Evolutionary conservation across 1,140 invertebrate species (phyloP).

Genomic region (Mactra quadrangularis): DNA sequence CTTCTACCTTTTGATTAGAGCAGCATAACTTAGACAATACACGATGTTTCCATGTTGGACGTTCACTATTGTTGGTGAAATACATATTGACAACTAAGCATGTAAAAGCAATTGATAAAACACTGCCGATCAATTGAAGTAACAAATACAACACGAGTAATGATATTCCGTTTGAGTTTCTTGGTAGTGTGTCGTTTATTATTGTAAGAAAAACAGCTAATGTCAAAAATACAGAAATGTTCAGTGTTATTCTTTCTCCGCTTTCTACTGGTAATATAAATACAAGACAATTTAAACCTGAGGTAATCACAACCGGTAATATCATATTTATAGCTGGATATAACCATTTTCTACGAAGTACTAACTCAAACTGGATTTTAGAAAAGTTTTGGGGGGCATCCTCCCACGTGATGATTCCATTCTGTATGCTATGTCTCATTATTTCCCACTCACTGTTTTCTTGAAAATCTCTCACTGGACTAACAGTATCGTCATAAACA

Average conservation of each 20-base stretch:
- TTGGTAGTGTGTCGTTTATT: conserved; percentile 86
- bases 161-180: conserved; percentile 86
- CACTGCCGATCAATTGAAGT: not conserved
- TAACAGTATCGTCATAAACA: not conserved
- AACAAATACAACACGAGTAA: conserved; percentile 77
- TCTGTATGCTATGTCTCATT: not conserved
- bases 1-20: too few relatives aligned
- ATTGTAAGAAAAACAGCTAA: conserved; percentile 86
- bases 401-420: not conserved
- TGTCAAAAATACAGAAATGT: conserved; percentile 86
- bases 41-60: too few relatives aligned
- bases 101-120: not conserved
- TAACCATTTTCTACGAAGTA: not conserved
- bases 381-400: not conserved
- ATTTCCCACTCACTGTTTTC: conserved; percentile 5
- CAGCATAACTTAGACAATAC: too few relatives aligned
- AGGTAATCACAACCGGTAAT: conserved; percentile 86
- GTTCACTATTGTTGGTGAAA: too few relatives aligned
- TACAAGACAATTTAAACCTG: conserved; percentile 85
- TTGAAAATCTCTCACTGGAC: not conserved
- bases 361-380: not conserved
- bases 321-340: conserved; percentile 84
- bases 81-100: too few relatives aligned
- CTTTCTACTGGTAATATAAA: conserved; percentile 86
- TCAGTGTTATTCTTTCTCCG: conserved; percentile 86